Percentiles rank a stretch among this genome's conserved stretches.
phyloP scores from a whole-genome alignment of 1,140 invertebrate species.

The Cardiocondyla obscurior region DNA sequence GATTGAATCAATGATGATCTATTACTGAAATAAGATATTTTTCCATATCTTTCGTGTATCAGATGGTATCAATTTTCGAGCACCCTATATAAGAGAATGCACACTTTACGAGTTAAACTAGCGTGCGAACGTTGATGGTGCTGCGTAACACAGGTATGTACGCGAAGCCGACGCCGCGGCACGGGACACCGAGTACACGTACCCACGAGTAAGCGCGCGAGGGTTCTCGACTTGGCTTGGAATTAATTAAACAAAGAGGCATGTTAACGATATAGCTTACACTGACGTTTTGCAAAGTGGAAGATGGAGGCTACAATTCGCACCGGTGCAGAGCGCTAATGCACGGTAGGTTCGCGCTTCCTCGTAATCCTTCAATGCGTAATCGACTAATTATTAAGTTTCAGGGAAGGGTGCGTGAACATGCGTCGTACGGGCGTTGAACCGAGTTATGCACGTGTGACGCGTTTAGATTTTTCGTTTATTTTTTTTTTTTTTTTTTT shows the following conservation, averaged over 20 bases:
- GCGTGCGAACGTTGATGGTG: conserved; percentile 37
- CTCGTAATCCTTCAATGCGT: not conserved
- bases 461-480: too few species aligned
- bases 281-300: conserved; percentile 32
- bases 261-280: conserved; percentile 56
- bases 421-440: not conserved
- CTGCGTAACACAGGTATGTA: conserved; percentile 16
- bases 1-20: not conserved
- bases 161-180: conserved; percentile 27
- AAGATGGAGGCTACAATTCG: not conserved
- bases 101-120: not conserved
- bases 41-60: not conserved
- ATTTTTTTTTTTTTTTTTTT: too few species aligned
- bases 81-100: conserved; percentile 9
- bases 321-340: not conserved
- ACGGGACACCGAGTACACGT: conserved; percentile 22
- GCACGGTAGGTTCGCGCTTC: not conserved
- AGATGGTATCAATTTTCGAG: conserved; percentile 1
- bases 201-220: conserved; percentile 9
- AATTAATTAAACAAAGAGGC: conserved; percentile 62
- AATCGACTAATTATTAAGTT: conserved; percentile 34
- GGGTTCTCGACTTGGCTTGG: conserved; percentile 4
- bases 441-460: not conserved
- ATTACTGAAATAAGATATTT: not conserved
- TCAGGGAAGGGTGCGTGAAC: not conserved